Conservation (phyloP, 2,113 vertebrate species). For the Psittacula cyanocephala region DNA sequence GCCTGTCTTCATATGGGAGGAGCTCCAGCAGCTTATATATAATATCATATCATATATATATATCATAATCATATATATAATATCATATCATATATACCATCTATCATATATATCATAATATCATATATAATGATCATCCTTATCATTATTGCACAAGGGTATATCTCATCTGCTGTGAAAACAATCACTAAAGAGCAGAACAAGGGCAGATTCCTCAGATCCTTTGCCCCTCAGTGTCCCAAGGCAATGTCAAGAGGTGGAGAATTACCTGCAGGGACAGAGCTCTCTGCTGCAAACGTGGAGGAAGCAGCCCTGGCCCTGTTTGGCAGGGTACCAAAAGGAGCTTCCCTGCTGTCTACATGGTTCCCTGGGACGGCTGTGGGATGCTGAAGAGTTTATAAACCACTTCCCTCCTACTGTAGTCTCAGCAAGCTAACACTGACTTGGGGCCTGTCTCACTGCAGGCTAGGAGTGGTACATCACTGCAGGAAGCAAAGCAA, state of each 20-base stretch:
- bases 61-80: too few relatives aligned
- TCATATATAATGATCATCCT: too few relatives aligned
- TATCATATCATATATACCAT: too few relatives aligned
- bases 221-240: background rate
- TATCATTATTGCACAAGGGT: background rate
- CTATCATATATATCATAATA: too few relatives aligned
- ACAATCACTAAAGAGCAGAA: background rate
- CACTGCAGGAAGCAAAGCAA: background rate
- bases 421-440: background rate
- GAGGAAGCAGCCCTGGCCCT: background rate
- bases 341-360: background rate
- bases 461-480: background rate
- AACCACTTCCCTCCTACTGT: background rate
- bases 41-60: too few relatives aligned
- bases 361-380: background rate
- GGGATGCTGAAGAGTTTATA: background rate
- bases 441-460: background rate
- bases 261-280: background rate
- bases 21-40: too few relatives aligned
- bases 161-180: background rate
- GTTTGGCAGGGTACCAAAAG: background rate
- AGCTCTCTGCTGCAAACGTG: background rate
- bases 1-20: too few relatives aligned
- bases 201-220: background rate
- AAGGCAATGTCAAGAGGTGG: fast-evolving